These are phyloP conservation scores for Coregonus suidteri DNA, from an alignment of 2,797 vertebrate species.

Conservation along the genomic window DNA sequence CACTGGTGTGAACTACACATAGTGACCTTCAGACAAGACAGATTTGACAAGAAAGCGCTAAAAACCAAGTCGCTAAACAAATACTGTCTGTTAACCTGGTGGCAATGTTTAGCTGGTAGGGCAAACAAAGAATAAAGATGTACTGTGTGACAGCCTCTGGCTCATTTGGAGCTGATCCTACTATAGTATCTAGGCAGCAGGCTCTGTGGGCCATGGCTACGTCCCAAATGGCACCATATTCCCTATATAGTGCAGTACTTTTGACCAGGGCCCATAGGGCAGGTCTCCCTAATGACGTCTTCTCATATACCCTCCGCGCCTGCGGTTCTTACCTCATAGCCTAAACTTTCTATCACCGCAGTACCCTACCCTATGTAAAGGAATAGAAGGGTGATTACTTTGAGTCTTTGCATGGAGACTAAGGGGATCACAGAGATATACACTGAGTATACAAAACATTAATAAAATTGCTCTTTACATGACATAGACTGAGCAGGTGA, in stretches of 20 bases:
- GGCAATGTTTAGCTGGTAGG: slow-evolving; percentile 35
- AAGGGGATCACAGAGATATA: too few relatives aligned
- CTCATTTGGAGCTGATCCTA: neutral
- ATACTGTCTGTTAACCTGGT: slow-evolving; percentile 34
- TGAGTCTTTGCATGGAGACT: too few relatives aligned
- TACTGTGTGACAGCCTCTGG: neutral
- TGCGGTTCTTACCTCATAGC: too few relatives aligned
- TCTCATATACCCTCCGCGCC: too few relatives aligned
- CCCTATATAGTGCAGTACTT: neutral
- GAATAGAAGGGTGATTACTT: too few relatives aligned
- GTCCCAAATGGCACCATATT: neutral
- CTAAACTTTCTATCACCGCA: too few relatives aligned
- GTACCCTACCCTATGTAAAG: too few relatives aligned
- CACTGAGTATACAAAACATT: too few relatives aligned
- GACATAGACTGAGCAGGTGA: too few relatives aligned
- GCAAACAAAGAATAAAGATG: neutral
- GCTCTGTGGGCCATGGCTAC: neutral
- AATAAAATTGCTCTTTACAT: too few relatives aligned
- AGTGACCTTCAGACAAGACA: slow-evolving; percentile 43
- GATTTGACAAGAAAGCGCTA: slow-evolving; percentile 27
- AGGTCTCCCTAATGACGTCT: too few relatives aligned
- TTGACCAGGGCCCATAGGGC: neutral
- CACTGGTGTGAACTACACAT: slow-evolving; percentile 8
- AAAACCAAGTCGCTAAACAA: slow-evolving; percentile 50
- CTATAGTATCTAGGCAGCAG: neutral